Conservation (phyloP, 2,888 invertebrate species). For the Scotopteryx bipunctaria region DNA sequence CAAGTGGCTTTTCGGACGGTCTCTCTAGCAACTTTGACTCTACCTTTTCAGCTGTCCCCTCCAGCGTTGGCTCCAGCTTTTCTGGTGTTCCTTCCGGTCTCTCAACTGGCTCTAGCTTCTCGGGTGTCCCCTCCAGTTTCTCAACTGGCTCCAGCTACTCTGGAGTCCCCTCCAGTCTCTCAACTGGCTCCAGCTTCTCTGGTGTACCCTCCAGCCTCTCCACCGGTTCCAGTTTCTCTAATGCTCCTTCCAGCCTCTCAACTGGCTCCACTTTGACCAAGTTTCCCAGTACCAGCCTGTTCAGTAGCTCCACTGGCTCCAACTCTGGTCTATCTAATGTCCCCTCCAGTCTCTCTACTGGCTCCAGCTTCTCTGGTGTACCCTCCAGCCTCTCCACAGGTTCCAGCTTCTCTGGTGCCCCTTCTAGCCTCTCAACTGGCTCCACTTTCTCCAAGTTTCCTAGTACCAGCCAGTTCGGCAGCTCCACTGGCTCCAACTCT, state of each 20-base stretch:
- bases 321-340: background rate
- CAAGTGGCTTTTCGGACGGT: slow-evolving; percentile 6
- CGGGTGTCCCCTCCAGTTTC: background rate
- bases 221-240: background rate
- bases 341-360: slow-evolving; percentile 3
- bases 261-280: too few relatives aligned
- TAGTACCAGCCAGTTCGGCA: background rate
- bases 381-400: slow-evolving; percentile 1
- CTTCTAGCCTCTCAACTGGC: slow-evolving; percentile 1
- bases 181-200: too few relatives aligned
- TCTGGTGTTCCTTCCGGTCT: background rate
- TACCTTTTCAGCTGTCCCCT: too few relatives aligned
- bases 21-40: slow-evolving; percentile 11
- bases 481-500: slow-evolving; percentile 4
- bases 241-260: background rate
- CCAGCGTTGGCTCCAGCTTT: background rate
- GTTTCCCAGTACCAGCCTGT: too few relatives aligned
- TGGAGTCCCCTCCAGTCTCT: background rate
- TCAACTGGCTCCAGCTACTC: slow-evolving; percentile 10
- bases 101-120: background rate
- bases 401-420: background rate
- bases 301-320: background rate
- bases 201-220: background rate
- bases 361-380: background rate
- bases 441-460: background rate